A percentile compares a stretch with the other conserved stretches of the same genome.
phyloP scores from a whole-genome alignment of 2,888 invertebrate species.

The Eupelmus urozonus region DNA sequence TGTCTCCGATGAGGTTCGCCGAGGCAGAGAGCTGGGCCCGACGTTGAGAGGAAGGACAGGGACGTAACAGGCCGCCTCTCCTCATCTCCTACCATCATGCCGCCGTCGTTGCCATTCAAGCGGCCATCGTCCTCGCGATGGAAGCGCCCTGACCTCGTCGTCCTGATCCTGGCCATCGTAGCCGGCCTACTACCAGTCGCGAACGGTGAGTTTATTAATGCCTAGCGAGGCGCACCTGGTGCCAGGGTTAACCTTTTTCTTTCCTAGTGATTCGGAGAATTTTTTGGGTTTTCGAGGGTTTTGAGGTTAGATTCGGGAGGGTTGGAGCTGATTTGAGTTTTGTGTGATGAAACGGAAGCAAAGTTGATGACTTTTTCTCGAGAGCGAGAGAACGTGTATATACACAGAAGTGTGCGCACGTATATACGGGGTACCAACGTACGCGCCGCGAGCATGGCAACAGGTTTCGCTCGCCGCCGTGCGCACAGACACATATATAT shows the following conservation, averaged over 20 bases:
- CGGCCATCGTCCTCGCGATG: slow-evolving; percentile 17
- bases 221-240: too few relatives aligned
- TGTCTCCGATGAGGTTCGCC: slow-evolving; percentile 9
- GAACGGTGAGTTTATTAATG: slow-evolving; percentile 64
- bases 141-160: slow-evolving; percentile 43
- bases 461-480: slow-evolving; percentile 72
- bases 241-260: background rate
- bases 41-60: background rate
- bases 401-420: too few relatives aligned
- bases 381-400: too few relatives aligned
- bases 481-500: slow-evolving; percentile 62
- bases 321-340: too few relatives aligned
- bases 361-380: too few relatives aligned
- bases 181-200: slow-evolving; percentile 60
- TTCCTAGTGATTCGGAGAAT: too few relatives aligned
- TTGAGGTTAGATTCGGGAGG: too few relatives aligned
- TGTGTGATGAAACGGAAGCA: too few relatives aligned
- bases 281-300: too few relatives aligned
- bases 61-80: too few relatives aligned
- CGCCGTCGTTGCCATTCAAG: background rate
- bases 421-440: too few relatives aligned
- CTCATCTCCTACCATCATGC: slow-evolving; percentile 13
- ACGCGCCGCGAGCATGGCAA: slow-evolving; percentile 70
- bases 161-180: slow-evolving; percentile 63
- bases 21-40: background rate